Conservation (phyloP, 37 sponge, comb jelly and placozoan species). For the Crambe crambe region DNA sequence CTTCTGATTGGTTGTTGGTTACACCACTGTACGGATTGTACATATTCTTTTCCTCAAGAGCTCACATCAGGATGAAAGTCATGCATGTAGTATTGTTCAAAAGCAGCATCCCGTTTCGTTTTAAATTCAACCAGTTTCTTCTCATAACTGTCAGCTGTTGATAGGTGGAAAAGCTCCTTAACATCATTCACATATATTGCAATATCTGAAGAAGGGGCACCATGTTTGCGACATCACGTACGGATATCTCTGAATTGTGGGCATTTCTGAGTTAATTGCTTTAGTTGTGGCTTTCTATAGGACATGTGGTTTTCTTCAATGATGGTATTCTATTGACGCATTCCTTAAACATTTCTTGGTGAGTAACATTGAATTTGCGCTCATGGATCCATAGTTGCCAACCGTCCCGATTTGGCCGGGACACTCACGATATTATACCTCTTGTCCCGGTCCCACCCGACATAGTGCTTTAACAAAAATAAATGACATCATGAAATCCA, state of each 20-base stretch:
- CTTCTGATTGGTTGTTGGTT: constrained; percentile 71
- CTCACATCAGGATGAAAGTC: constrained; percentile 31
- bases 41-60: constrained; percentile 17
- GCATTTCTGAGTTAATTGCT: constrained; percentile 9
- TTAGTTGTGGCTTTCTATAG: constrained; percentile 20
- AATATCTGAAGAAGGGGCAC: constrained; percentile 50
- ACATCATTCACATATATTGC: constrained; percentile 39
- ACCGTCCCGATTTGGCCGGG: too few species aligned
- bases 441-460: too few species aligned
- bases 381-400: too few species aligned
- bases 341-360: constrained; percentile 39
- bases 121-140: neutral
- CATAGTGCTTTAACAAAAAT: too few species aligned
- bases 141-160: constrained; percentile 1
- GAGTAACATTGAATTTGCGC: constrained; percentile 34
- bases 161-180: constrained; percentile 16
- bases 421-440: too few species aligned
- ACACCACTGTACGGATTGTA: constrained; percentile 71
- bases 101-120: constrained; percentile 17
- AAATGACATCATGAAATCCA: too few species aligned
- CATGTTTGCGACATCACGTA: constrained; percentile 36
- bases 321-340: neutral
- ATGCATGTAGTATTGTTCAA: constrained; percentile 11
- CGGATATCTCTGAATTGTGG: constrained; percentile 20
- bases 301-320: constrained; percentile 1